A percentile compares a stretch with the other conserved stretches of the same genome.
Conservation (phyloP, 2,113 vertebrate species). For the Cyprinus carpio region DNA sequence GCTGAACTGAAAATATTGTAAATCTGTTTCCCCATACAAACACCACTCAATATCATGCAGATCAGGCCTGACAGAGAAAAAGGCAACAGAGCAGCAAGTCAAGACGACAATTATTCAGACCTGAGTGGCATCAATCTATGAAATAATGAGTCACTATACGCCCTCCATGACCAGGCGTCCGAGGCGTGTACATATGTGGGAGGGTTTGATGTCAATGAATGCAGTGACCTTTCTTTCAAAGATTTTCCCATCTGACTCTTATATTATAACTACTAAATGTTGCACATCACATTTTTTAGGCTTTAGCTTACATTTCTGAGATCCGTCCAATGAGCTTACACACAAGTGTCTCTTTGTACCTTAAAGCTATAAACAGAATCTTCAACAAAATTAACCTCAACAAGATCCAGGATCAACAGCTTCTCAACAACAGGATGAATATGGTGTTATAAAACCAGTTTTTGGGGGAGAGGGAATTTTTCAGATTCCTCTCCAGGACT, state of each 20-base stretch:
- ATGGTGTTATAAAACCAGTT: neutral
- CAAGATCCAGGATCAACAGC: neutral
- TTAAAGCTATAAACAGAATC: neutral
- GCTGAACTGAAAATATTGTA: neutral
- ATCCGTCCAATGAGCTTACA: neutral
- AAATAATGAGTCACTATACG: constrained; percentile 7
- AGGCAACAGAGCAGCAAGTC: neutral
- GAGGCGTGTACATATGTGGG: neutral
- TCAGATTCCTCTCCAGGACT: neutral
- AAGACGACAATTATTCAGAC: neutral
- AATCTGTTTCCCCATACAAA: neutral
- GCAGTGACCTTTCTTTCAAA: neutral
- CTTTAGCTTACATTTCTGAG: neutral
- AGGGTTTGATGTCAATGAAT: neutral
- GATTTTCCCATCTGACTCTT: neutral
- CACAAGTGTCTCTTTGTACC: neutral
- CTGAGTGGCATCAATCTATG: neutral
- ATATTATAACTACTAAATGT: neutral
- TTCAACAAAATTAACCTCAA: neutral
- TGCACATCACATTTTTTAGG: neutral
- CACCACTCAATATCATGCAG: neutral
- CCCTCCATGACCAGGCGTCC: neutral
- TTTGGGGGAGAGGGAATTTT: neutral
- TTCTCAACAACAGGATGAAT: neutral
- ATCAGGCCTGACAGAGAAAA: neutral